Conservation (phyloP, 2,888 invertebrate genomes). For the Quadriops clusia region DNA sequence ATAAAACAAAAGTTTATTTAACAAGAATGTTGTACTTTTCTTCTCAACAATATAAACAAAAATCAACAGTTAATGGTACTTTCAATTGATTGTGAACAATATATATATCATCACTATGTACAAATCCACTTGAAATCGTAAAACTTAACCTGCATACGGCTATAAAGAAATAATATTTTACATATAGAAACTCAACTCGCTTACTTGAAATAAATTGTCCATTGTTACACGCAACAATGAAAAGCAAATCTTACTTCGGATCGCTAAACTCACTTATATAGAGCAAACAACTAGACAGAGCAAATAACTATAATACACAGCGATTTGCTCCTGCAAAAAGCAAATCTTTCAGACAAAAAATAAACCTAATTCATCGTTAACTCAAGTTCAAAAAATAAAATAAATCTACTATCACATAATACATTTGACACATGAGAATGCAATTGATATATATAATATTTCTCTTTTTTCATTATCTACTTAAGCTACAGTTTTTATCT, state of each 20-base stretch:
- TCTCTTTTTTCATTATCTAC: slow-evolving; percentile 5
- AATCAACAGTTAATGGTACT: slow-evolving; percentile 27
- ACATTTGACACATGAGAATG: slow-evolving; percentile 34
- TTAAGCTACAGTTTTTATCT: slow-evolving; percentile 9
- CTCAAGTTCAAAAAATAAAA: slow-evolving; percentile 12
- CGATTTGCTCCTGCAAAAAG: too few relatives aligned
- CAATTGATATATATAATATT: slow-evolving; percentile 12
- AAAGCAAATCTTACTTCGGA: too few relatives aligned
- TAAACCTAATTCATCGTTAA: slow-evolving; percentile 13
- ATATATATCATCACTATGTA: slow-evolving; percentile 20
- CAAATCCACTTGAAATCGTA: slow-evolving; percentile 1
- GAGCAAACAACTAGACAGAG: too few relatives aligned
- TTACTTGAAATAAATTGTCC: slow-evolving; percentile 1
- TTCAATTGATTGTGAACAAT: slow-evolving; percentile 21
- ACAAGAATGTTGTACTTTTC: slow-evolving; percentile 29
- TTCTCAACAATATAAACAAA: slow-evolving; percentile 30
- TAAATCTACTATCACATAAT: slow-evolving; percentile 29
- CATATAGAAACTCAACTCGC: slow-evolving; percentile 6
- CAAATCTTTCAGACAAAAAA: slow-evolving; percentile 13
- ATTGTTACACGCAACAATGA: too few relatives aligned
- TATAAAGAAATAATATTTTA: slow-evolving; percentile 9
- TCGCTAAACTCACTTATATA: too few relatives aligned
- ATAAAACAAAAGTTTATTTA: slow-evolving; percentile 23
- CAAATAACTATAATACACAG: too few relatives aligned
- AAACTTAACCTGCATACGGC: slow-evolving; percentile 6